phyloP scores from a whole-genome alignment of 2,113 vertebrate genomes.

The Procapra przewalskii region DNA sequence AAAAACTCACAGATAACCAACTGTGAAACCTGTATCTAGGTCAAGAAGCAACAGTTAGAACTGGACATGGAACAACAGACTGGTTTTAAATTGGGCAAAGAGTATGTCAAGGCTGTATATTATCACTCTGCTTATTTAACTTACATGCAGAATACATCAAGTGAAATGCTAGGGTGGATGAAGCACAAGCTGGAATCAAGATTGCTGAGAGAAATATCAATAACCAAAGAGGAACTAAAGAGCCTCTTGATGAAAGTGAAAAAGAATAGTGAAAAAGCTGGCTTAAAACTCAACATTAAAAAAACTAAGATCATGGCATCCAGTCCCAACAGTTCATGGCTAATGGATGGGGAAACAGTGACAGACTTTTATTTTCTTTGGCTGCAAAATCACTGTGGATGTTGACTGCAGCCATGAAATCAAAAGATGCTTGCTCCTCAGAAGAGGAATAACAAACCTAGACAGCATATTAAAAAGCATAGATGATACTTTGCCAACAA shows the following conservation, averaged over 20 bases:
- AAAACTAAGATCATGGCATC: neutral
- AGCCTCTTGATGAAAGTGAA: neutral
- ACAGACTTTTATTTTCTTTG: neutral
- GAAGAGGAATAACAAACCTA: neutral
- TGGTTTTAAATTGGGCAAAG: neutral
- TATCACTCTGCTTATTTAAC: neutral
- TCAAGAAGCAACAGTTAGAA: neutral
- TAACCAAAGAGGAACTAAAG: neutral
- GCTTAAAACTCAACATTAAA: neutral
- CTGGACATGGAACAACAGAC: neutral
- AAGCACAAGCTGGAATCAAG: neutral
- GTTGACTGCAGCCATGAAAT: neutral
- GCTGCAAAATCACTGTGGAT: neutral
- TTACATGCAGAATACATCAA: neutral
- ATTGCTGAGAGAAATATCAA: neutral
- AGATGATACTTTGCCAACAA: neutral
- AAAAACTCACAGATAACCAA: conserved; percentile 15
- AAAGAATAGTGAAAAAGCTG: neutral
- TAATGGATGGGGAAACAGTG: neutral
- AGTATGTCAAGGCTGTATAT: neutral
- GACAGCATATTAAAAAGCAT: neutral
- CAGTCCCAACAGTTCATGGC: neutral
- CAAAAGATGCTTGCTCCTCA: neutral
- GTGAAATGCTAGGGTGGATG: neutral
- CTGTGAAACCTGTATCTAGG: neutral